These are phyloP conservation scores for Peromyscus polionotus DNA, from an alignment of 2,113 vertebrate genomes.

Conservation along the genomic window DNA sequence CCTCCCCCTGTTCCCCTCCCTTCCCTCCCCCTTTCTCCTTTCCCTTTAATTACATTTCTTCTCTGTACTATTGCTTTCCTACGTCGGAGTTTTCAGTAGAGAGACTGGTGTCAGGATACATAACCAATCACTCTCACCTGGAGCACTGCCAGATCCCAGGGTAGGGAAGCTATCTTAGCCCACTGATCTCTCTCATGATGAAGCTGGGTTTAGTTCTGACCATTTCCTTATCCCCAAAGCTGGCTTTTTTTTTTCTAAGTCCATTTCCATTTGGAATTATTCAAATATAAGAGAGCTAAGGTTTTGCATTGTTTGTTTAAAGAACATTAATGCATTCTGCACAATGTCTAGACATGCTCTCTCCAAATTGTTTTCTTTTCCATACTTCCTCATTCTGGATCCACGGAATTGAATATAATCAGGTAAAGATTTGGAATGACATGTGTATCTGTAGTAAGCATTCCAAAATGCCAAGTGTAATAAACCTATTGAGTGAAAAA, in stretches of 20 bases:
- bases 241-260: not conserved
- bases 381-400: not conserved
- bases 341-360: not conserved
- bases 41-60: not conserved
- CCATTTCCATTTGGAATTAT: not conserved
- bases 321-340: not conserved
- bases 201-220: not conserved
- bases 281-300: not conserved
- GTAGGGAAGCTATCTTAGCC: not conserved
- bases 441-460: not conserved
- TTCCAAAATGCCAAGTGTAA: conserved; percentile 43
- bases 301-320: conserved; percentile 45
- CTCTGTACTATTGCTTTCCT: not conserved
- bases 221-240: not conserved
- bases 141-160: not conserved
- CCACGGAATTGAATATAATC: conserved; percentile 30
- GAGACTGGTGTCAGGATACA: not conserved
- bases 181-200: not conserved
- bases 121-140: not conserved
- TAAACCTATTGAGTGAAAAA: conserved; percentile 28
- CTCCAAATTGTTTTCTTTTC: conserved; percentile 61
- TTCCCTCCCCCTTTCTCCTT: not conserved
- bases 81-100: not conserved
- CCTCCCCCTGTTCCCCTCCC: fast-evolving
- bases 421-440: not conserved